Evolutionary conservation across 2,113 vertebrate genomes (phyloP), one percentile per base, ranked within the genome.

Genomic region (Scophthalmus maximus): DNA sequence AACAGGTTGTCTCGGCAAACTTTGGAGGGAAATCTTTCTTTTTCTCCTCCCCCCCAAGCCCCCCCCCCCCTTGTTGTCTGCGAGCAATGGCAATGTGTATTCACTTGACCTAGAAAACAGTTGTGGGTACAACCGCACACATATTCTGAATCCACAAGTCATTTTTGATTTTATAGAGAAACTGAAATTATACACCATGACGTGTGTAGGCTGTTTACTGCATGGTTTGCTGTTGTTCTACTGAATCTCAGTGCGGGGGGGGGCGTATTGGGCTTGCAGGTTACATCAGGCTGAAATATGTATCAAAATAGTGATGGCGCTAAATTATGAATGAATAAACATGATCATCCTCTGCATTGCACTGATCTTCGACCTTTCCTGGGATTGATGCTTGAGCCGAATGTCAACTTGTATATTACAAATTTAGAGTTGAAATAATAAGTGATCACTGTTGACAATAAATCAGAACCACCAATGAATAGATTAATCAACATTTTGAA

Each of bases 91-190:
- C 74, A 66, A 70, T 91, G 85, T 93, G 90, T 90, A 88, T 88
- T 79, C 90, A 85, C 81, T 84, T 91, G 91, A 92, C 92, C 91
- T 86, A 93, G 89, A 93, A 93, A 91, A n/a, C 81, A 61, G 67
- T 69, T 87, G 78, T 79, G 25, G 68, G 59, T 79, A 40, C 59
- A 85, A 85, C 79, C 53, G 80, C 4, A 23, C 60, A 56, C 36
- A 68, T 61, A 66, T 73, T 81, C 52, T 51, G 71, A 57, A 83
- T 76, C 75, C 60, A 84, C 65, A 84, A 70, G 70, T 82, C 32
- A 65, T 72, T 73, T 87, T 65, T 66, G 52, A 80, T 73, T 79
- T 76, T 75, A 71, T 75, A 53, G 60, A 57, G 55, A 38, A 52
- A 56, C 29, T 63, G 51, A n/a, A n/a, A n/a, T n/a, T 68, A 56